These are phyloP conservation scores for Tenebrosternarchus preto DNA, from an alignment of 2,113 vertebrate species.

Conservation along the genomic window DNA sequence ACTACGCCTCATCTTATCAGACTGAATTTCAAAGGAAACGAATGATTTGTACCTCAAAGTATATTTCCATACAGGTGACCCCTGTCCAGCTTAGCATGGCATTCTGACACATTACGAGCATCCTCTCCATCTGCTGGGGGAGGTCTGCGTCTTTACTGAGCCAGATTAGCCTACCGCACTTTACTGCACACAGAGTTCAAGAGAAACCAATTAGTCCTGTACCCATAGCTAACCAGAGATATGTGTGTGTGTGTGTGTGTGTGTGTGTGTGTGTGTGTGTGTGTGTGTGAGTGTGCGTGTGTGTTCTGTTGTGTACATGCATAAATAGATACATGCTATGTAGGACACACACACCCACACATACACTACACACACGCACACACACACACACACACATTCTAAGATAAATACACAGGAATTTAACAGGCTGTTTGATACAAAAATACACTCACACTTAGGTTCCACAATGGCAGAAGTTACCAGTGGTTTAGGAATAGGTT, in stretches of 20 bases:
- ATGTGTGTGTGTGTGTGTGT: conserved; percentile 57
- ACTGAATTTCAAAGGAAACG: too few relatives aligned
- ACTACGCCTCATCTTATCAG: too few relatives aligned
- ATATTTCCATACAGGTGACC: too few relatives aligned
- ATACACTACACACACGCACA: conserved; percentile 45
- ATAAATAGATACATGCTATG: conserved; percentile 19
- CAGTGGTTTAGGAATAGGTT: not conserved
- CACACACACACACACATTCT: conserved; percentile 40
- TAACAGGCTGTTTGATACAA: not conserved
- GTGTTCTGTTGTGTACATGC: conserved; percentile 36
- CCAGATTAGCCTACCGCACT: not conserved
- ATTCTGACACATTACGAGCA: too few relatives aligned
- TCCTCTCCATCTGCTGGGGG: not conserved
- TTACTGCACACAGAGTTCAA: not conserved
- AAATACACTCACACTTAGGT: not conserved
- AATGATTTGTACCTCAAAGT: too few relatives aligned
- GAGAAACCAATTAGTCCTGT: not conserved
- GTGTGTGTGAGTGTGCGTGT: not conserved
- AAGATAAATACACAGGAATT: conserved; percentile 44
- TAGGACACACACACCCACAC: conserved; percentile 46
- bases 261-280: not conserved
- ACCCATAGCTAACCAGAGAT: too few relatives aligned
- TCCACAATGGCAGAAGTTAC: too few relatives aligned
- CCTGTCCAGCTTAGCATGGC: too few relatives aligned
- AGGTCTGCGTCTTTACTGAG: not conserved